These are phyloP conservation scores for Chymomyza amoena DNA, from an alignment of 2,888 invertebrate genomes.

Conservation along the genomic window DNA sequence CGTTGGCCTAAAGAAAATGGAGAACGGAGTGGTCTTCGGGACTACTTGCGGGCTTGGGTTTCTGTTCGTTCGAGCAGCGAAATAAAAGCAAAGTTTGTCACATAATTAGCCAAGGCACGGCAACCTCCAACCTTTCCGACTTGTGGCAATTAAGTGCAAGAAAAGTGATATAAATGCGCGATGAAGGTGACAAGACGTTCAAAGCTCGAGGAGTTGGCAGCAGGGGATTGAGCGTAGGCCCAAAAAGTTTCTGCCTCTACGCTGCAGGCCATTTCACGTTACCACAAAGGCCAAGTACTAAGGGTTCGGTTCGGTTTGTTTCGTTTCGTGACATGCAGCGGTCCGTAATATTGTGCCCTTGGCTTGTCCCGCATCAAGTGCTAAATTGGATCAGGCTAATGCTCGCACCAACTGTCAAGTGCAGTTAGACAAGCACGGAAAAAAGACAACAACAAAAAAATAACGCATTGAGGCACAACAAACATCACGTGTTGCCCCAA, in stretches of 20 bases:
- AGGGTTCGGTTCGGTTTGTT: not conserved
- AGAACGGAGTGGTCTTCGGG: not conserved
- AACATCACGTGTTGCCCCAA: slow-evolving; percentile 35
- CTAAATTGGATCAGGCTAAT: slow-evolving; percentile 72
- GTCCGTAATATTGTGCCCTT: not conserved
- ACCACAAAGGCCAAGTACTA: slow-evolving; percentile 30
- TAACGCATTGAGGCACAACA: slow-evolving; percentile 4
- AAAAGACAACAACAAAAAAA: slow-evolving; percentile 26
- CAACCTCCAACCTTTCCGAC: not conserved
- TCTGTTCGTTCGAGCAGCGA: not conserved
- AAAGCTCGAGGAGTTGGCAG: not conserved
- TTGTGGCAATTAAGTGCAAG: slow-evolving; percentile 61
- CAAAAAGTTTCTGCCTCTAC: not conserved
- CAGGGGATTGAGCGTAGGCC: no score
- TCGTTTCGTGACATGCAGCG: not conserved
- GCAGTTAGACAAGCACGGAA: slow-evolving; percentile 63
- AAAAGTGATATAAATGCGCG: slow-evolving; percentile 26
- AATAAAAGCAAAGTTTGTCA: slow-evolving; percentile 45
- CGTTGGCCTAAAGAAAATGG: not conserved
- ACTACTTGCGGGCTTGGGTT: not conserved
- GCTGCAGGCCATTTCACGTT: slow-evolving; percentile 42
- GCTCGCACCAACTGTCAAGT: slow-evolving; percentile 67
- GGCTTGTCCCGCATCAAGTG: slow-evolving; percentile 16
- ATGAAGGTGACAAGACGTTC: slow-evolving; percentile 28
- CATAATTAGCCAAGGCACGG: slow-evolving; percentile 41